These are phyloP conservation scores for Otocyon megalotis DNA, from an alignment of 2,113 vertebrate genomes.

Conservation along the genomic window DNA sequence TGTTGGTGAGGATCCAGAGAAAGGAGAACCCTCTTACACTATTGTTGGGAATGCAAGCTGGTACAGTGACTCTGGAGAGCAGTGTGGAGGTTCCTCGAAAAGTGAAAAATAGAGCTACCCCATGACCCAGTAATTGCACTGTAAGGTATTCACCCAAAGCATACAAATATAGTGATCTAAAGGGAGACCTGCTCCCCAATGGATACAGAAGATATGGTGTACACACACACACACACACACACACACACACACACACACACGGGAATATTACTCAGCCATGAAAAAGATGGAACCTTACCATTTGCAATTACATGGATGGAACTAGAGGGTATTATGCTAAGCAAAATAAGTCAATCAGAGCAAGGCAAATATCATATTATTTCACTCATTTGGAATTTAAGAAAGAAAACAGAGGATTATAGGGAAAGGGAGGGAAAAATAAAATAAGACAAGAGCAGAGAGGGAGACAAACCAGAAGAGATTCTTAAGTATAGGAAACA, in stretches of 20 bases:
- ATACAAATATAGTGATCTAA: background rate
- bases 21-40: background rate
- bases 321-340: background rate
- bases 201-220: background rate
- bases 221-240: too few species aligned
- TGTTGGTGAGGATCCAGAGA: background rate
- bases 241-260: background rate
- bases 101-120: background rate
- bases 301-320: background rate
- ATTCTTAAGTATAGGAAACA: background rate
- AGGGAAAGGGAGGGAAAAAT: background rate
- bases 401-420: background rate
- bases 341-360: background rate
- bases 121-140: background rate
- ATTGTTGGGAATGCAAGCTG: background rate
- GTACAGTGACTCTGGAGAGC: background rate
- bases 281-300: background rate
- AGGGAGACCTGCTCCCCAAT: background rate
- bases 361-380: background rate
- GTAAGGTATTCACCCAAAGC: background rate
- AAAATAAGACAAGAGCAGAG: background rate
- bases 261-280: background rate
- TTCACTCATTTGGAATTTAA: background rate
- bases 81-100: background rate
- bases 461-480: background rate